Percentiles rank a stretch among this genome's conserved stretches.
Evolutionary conservation across 2,888 invertebrate genomes (phyloP).

Genomic region (Desoria tigrina): DNA sequence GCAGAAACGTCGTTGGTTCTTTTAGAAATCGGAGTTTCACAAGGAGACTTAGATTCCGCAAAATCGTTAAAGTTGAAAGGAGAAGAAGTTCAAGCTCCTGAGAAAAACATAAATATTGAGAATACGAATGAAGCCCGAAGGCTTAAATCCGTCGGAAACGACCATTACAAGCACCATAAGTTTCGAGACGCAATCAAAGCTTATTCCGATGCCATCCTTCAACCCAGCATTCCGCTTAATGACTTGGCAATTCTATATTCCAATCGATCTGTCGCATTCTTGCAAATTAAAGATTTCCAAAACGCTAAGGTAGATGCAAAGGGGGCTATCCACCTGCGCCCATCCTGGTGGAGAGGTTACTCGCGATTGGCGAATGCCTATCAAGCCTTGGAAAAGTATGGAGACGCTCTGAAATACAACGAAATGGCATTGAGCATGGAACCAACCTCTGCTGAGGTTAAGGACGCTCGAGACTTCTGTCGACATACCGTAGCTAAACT

Average conservation of each 20-base stretch:
- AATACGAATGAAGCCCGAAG: not conserved
- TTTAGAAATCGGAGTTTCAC: slow-evolving; percentile 9
- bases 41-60: slow-evolving; percentile 15
- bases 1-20: not conserved
- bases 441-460: slow-evolving; percentile 15
- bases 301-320: slow-evolving; percentile 20
- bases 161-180: not conserved
- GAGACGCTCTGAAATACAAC: slow-evolving; percentile 19
- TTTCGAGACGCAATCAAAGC: slow-evolving; percentile 22
- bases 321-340: slow-evolving; percentile 4
- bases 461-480: slow-evolving; percentile 17
- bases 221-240: slow-evolving; percentile 12
- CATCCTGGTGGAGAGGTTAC: slow-evolving; percentile 32
- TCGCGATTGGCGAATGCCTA: slow-evolving; percentile 15
- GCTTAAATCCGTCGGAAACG: slow-evolving; percentile 16
- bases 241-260: slow-evolving; percentile 23
- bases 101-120: not conserved
- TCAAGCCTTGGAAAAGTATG: slow-evolving; percentile 5
- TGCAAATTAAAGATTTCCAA: slow-evolving; percentile 9
- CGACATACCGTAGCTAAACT: not conserved
- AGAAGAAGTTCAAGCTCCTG: not conserved
- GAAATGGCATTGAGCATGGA: slow-evolving; percentile 16
- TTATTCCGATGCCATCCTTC: slow-evolving; percentile 24
- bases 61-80: not conserved
- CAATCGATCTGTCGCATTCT: slow-evolving; percentile 22